Evolutionary conservation across 1,140 invertebrate species (phyloP), one percentile per base, ranked within the genome.

Genomic region (Dreissena polymorpha): DNA sequence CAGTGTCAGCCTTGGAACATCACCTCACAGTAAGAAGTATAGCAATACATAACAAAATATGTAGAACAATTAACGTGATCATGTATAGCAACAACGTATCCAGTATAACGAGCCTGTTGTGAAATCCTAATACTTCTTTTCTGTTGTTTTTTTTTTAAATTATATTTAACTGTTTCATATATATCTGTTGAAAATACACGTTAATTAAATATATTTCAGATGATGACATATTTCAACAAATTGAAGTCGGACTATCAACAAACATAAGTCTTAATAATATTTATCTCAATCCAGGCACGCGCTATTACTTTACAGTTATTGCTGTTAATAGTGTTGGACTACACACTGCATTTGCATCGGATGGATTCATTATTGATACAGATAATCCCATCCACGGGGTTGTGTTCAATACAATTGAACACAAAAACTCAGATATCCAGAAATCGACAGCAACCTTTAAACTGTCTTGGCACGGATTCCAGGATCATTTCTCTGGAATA

Each of bases 381-480:
- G n/a, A n/a, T n/a, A n/a, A n/a, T n/a, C n/a, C n/a, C n/a, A n/a
- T n/a, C n/a, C n/a, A n/a, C n/a, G n/a, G n/a, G n/a, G n/a, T n/a
- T n/a, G n/a, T n/a, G n/a, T n/a, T n/a, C 86, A 83, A 83, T 39
- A 81, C 84, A 8, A 69, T 65, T 23, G 27, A 21, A 14, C 57
- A 85, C 25, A 55, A 21, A 27, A 75, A 82, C 70, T 49, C 23
- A 6, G 50, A 21, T 51, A 73, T 50, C 49, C 84, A 85, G 63
- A 79, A 75, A 50, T 84, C 84, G 0, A 51, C 21, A 6, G 49
- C 80, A 27, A 49, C 81, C 21, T 27, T 87, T 25, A 49, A 67
- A 16, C 60, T 78, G 21, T 87, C 86, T 1, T 87, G 86, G 86
- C 86, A 86, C 57, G 86, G 86, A 13, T 87, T 87, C 50, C 27